phyloP scores from a whole-genome alignment of 1,140 invertebrate genomes.

The Achatina immaculata region DNA sequence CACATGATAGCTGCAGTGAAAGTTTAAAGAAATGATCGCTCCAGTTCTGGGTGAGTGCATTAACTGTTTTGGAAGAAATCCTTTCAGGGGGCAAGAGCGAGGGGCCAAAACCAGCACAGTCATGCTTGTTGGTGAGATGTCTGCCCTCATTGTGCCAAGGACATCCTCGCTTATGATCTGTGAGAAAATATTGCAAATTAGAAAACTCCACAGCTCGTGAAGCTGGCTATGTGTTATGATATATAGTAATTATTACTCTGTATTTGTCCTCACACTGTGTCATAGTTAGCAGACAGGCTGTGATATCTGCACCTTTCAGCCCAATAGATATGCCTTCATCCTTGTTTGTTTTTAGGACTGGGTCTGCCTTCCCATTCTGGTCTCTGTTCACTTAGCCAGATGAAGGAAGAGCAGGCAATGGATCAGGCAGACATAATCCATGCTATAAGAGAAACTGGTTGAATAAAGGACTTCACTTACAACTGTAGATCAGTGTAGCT shows the following conservation, averaged over 20 bases:
- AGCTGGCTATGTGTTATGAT: background rate
- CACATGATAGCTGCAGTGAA: conserved; percentile 23
- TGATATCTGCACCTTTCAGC: background rate
- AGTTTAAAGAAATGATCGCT: conserved; percentile 23
- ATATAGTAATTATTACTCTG: background rate
- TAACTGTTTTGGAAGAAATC: conserved; percentile 21
- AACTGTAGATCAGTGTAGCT: too few species aligned
- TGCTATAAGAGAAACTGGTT: too few species aligned
- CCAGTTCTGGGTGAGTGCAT: conserved; percentile 4
- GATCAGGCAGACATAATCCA: too few species aligned
- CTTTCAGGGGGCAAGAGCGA: conserved; percentile 24
- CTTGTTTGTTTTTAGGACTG: background rate
- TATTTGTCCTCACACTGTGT: background rate
- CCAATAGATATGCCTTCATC: background rate
- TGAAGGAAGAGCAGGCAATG: too few species aligned
- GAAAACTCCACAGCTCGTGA: background rate
- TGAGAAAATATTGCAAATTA: background rate
- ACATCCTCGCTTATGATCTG: conserved; percentile 32
- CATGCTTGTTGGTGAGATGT: conserved; percentile 24
- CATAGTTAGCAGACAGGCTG: background rate
- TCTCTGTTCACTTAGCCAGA: too few species aligned
- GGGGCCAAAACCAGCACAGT: conserved; percentile 18
- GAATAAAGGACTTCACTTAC: too few species aligned
- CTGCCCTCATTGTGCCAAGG: background rate
- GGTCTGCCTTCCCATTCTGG: too few species aligned